phyloP scores from a whole-genome alignment of 2,888 invertebrate genomes.

The Thereva nobilitata region DNA sequence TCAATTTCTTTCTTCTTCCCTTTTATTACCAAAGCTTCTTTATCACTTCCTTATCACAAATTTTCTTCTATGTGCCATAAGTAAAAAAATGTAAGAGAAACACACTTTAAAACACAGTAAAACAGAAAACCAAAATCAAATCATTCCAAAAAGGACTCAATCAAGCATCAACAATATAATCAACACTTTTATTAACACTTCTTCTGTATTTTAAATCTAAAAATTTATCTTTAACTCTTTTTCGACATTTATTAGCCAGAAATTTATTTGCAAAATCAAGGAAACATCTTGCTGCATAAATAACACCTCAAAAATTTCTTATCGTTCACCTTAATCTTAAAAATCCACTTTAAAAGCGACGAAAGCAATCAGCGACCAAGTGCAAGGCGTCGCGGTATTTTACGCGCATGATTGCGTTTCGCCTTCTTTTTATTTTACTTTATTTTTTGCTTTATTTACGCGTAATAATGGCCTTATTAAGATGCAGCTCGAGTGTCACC shows the following conservation, averaged over 20 bases:
- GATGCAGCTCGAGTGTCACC: slow-evolving; percentile 35
- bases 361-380: slow-evolving; percentile 28
- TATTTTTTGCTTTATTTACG: slow-evolving; percentile 11
- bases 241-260: slow-evolving; percentile 14
- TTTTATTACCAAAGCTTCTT: slow-evolving; percentile 4
- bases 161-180: too few relatives aligned
- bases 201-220: too few relatives aligned
- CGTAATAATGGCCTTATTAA: slow-evolving; percentile 19
- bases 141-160: too few relatives aligned
- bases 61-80: slow-evolving; percentile 16
- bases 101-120: too few relatives aligned
- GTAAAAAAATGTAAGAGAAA: not conserved
- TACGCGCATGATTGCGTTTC: slow-evolving; percentile 29
- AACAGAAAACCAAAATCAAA: too few relatives aligned
- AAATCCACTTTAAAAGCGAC: slow-evolving; percentile 26
- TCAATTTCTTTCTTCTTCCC: slow-evolving; percentile 15
- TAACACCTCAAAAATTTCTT: slow-evolving; percentile 17
- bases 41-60: slow-evolving; percentile 23
- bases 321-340: slow-evolving; percentile 29
- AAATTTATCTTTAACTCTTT: not conserved
- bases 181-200: too few relatives aligned
- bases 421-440: not conserved
- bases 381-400: slow-evolving; percentile 32
- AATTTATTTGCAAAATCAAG: slow-evolving; percentile 24
- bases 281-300: slow-evolving; percentile 2